Percentiles rank a stretch among this genome's conserved stretches.
Conservation (phyloP, 2,797 vertebrate species). For the Lutra lutra region DNA sequence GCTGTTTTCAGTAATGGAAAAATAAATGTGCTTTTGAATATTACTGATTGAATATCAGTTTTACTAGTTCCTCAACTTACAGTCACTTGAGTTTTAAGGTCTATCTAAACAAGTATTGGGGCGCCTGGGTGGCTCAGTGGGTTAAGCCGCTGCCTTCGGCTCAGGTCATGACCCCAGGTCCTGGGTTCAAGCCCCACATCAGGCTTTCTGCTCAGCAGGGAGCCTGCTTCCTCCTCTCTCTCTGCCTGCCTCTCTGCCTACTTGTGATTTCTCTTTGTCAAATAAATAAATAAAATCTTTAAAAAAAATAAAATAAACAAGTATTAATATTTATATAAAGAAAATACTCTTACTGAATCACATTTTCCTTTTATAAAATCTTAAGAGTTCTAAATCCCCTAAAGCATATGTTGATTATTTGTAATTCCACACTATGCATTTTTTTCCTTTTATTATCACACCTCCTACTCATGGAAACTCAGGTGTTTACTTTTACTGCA, state of each 20-base stretch:
- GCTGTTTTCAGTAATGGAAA: background rate
- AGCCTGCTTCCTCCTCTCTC: too few relatives aligned
- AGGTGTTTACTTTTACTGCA: background rate
- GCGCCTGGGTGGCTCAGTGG: too few relatives aligned
- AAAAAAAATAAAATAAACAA: background rate
- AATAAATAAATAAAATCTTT: too few relatives aligned
- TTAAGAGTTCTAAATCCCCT: background rate
- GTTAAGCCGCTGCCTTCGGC: too few relatives aligned
- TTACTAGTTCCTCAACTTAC: background rate
- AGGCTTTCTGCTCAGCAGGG: too few relatives aligned
- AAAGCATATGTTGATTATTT: background rate
- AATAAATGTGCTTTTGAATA: conserved; percentile 21
- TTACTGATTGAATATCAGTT: background rate
- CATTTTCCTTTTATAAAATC: conserved; percentile 5
- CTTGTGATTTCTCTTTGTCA: too few relatives aligned
- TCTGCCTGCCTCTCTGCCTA: too few relatives aligned
- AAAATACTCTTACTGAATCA: background rate
- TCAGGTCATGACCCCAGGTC: too few relatives aligned
- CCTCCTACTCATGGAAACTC: background rate
- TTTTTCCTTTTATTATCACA: background rate
- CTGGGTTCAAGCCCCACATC: too few relatives aligned
- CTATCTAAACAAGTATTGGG: background rate
- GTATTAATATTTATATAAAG: background rate
- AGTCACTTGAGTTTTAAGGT: conserved; percentile 10
- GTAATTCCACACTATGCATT: background rate